These are phyloP conservation scores for Paralvinella palmiformis DNA, from an alignment of 1,140 invertebrate species.

Conservation along the genomic window DNA sequence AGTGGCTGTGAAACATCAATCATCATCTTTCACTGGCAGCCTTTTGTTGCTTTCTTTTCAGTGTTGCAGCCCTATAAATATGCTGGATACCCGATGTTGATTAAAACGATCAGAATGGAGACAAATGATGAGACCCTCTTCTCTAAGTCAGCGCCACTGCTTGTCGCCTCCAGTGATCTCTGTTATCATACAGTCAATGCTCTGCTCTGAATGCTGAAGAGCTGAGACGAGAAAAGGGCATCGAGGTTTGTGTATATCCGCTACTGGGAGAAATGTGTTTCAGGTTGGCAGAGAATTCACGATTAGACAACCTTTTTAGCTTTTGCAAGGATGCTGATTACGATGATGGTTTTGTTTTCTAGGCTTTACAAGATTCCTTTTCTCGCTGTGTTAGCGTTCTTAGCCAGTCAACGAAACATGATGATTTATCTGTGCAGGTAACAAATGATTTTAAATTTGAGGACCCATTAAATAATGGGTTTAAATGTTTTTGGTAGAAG, in stretches of 20 bases:
- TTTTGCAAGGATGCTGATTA: too few species aligned
- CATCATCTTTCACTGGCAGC: too few species aligned
- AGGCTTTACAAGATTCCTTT: slow-evolving; percentile 80
- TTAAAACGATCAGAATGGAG: slow-evolving; percentile 92
- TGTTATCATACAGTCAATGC: slow-evolving; percentile 95
- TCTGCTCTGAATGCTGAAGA: slow-evolving; percentile 97
- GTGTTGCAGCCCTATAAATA: slow-evolving; percentile 96
- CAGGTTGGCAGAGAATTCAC: neutral
- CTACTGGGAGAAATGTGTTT: neutral
- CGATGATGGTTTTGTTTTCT: too few species aligned
- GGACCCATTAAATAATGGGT: neutral
- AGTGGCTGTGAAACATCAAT: too few species aligned
- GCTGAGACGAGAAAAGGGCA: slow-evolving; percentile 82
- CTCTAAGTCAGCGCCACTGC: slow-evolving; percentile 70
- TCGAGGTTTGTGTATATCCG: slow-evolving; percentile 59
- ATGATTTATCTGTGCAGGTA: slow-evolving; percentile 70
- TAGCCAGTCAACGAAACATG: slow-evolving; percentile 64
- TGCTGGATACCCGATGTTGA: slow-evolving; percentile 94
- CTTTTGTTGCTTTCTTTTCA: slow-evolving; percentile 48
- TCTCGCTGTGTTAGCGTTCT: slow-evolving; percentile 85
- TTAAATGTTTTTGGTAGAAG: neutral
- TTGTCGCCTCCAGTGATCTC: slow-evolving; percentile 87
- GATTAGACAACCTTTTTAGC: neutral
- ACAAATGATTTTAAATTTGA: neutral
- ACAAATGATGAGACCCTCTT: slow-evolving; percentile 89